phyloP scores from a whole-genome alignment of 2,797 vertebrate genomes.

The Gallinago stenura region DNA sequence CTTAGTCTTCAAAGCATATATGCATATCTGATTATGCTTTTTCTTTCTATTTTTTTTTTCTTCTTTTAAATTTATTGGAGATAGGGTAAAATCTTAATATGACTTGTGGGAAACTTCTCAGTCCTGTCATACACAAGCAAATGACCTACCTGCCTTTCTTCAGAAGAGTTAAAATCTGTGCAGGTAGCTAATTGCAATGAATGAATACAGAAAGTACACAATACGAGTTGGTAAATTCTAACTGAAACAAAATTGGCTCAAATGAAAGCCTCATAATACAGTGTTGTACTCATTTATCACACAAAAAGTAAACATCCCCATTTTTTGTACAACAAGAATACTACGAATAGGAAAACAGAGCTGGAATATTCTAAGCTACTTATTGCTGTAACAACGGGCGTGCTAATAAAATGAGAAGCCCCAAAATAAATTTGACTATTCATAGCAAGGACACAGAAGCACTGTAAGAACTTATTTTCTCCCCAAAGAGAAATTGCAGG shows the following conservation, averaged over 20 bases:
- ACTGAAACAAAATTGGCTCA: not conserved
- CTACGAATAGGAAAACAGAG: not conserved
- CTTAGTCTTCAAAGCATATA: not conserved
- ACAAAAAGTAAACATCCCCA: not conserved
- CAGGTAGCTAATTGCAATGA: not conserved
- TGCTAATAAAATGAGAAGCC: not conserved
- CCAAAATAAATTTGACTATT: not conserved
- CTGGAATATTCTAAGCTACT: not conserved
- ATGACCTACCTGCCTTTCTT: rapidly evolving
- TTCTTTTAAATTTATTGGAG: not conserved
- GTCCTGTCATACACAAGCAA: not conserved
- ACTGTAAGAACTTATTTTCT: not conserved
- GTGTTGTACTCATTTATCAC: not conserved
- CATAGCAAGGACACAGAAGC: not conserved
- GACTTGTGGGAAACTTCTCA: not conserved
- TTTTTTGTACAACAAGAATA: not conserved
- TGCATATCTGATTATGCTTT: not conserved
- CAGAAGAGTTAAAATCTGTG: not conserved
- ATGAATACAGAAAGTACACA: not conserved
- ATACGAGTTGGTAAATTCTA: not conserved
- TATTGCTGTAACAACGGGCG: not conserved
- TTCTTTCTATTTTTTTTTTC: not conserved
- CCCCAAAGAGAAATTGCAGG: not conserved
- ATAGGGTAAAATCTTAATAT: not conserved
- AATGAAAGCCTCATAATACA: not conserved